phyloP scores from a whole-genome alignment of 2,888 invertebrate species.

The Polyommatus icarus region DNA sequence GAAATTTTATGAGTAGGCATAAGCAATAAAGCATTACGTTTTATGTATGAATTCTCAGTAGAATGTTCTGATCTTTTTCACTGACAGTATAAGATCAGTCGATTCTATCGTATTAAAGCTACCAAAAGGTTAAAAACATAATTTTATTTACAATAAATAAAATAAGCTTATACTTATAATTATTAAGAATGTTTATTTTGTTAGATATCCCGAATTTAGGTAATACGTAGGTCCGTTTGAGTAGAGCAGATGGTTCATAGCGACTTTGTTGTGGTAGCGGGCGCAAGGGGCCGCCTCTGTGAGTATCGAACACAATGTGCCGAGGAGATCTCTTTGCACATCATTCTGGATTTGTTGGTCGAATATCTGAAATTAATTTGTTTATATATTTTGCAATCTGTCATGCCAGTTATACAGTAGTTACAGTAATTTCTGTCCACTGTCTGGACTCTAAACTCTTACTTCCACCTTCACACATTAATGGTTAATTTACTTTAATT shows the following conservation, averaged over 20 bases:
- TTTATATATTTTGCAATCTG: no score
- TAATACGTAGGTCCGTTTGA: slow-evolving; percentile 20
- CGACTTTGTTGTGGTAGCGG: slow-evolving; percentile 51
- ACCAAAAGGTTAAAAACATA: no score
- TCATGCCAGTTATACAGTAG: no score
- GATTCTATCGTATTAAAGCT: no score
- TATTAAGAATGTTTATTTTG: neutral
- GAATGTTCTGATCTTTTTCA: no score
- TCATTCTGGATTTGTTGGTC: slow-evolving; percentile 58
- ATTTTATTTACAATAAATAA: neutral
- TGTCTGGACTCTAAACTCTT: no score
- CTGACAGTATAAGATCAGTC: no score
- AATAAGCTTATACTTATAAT: neutral
- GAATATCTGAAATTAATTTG: slow-evolving; percentile 53
- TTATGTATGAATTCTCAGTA: no score
- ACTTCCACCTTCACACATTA: no score
- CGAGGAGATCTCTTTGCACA: slow-evolving; percentile 52
- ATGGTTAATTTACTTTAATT: no score
- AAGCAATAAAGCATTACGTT: neutral
- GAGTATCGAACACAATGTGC: slow-evolving; percentile 54
- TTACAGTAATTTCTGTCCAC: no score
- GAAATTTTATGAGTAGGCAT: neutral
- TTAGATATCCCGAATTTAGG: neutral
- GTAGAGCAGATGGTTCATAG: slow-evolving; percentile 46
- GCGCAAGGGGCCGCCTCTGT: slow-evolving; percentile 51